phyloP scores from a whole-genome alignment of 1,140 invertebrate genomes.

The Ctenoplectra terminalis region DNA sequence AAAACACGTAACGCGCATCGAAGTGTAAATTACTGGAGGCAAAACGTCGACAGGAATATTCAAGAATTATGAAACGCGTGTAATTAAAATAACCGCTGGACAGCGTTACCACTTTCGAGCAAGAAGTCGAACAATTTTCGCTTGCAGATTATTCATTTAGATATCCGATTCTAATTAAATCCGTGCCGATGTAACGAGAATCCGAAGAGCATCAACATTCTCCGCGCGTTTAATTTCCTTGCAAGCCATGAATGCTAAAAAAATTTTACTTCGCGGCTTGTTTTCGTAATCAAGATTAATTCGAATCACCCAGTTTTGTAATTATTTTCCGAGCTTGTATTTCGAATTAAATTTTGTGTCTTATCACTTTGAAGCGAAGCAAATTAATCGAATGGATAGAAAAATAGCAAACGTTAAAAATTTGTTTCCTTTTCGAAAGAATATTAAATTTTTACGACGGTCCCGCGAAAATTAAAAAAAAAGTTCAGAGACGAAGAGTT shows the following conservation, averaged over 20 bases:
- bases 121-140: not conserved
- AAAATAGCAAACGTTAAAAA: too few species aligned
- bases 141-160: not conserved
- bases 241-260: not conserved
- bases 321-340: too few species aligned
- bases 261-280: not conserved
- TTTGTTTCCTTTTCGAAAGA: too few species aligned
- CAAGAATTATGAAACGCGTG: not conserved
- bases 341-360: too few species aligned
- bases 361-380: too few species aligned
- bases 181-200: not conserved
- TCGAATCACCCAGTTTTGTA: too few species aligned
- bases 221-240: not conserved
- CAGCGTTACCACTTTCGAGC: not conserved
- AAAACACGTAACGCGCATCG: not conserved
- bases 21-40: not conserved
- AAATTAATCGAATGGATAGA: too few species aligned
- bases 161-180: constrained; percentile 24
- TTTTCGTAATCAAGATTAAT: not conserved
- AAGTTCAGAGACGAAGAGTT: too few species aligned
- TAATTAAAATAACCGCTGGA: not conserved
- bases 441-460: too few species aligned
- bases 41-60: not conserved
- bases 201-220: not conserved
- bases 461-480: too few species aligned